These are phyloP conservation scores for Drosophila peninsularis DNA, from an alignment of 2,888 invertebrate genomes.

Conservation along the genomic window DNA sequence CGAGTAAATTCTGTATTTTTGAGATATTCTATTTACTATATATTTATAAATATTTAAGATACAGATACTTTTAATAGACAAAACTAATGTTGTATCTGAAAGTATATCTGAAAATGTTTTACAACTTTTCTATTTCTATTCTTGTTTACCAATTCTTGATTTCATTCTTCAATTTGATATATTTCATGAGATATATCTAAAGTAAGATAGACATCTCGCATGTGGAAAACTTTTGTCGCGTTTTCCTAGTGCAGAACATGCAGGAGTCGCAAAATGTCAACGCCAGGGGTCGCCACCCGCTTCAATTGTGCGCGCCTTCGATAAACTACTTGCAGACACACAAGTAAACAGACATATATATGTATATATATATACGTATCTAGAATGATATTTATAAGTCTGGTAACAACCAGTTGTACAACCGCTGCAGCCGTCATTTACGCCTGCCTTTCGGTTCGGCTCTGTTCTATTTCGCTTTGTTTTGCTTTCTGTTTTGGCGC, in stretches of 20 bases:
- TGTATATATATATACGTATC: not conserved
- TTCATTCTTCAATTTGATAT: too few relatives aligned
- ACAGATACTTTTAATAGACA: too few relatives aligned
- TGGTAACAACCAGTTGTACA: constrained; percentile 36
- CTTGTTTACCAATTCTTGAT: too few relatives aligned
- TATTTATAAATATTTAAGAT: too few relatives aligned
- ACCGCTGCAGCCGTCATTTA: constrained; percentile 43
- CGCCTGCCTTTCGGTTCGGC: constrained; percentile 17
- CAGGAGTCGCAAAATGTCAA: constrained; percentile 8
- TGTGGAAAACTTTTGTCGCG: not conserved
- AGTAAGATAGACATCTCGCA: not conserved
- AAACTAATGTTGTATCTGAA: too few relatives aligned
- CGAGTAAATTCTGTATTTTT: too few relatives aligned
- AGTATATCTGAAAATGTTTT: too few relatives aligned
- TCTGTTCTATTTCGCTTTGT: not conserved
- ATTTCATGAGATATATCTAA: not conserved
- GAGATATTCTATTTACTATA: too few relatives aligned
- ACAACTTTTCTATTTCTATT: too few relatives aligned
- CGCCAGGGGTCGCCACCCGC: constrained; percentile 36
- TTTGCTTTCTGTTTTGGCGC: constrained; percentile 35
- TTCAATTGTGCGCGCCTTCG: constrained; percentile 44
- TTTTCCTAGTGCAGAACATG: constrained; percentile 19
- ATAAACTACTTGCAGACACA: constrained; percentile 23
- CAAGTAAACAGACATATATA: constrained; percentile 6
- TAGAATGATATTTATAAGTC: constrained; percentile 15